These are phyloP conservation scores for Kradibia gibbosae DNA, from an alignment of 1,140 invertebrate species.

Conservation along the genomic window DNA sequence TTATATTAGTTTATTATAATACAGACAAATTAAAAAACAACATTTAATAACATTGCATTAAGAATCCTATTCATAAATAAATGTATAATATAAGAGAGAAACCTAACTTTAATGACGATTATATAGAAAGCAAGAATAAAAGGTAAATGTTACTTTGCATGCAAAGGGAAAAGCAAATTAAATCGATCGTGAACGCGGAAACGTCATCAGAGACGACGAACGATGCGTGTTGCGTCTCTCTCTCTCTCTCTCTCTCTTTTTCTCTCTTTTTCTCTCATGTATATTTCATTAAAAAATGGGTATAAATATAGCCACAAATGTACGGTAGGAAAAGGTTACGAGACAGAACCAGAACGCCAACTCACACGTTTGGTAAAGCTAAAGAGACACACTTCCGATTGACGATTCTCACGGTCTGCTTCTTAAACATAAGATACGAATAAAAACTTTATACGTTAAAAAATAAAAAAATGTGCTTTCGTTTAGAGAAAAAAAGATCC, in stretches of 20 bases:
- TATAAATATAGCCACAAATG: conserved; percentile 13
- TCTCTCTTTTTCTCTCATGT: conserved; percentile 33
- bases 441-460: neutral
- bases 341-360: neutral
- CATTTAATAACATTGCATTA: too few relatives aligned
- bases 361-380: neutral
- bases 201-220: neutral
- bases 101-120: neutral
- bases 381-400: conserved; percentile 24
- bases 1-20: too few relatives aligned
- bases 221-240: too few relatives aligned
- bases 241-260: too few relatives aligned
- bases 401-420: neutral
- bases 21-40: too few relatives aligned
- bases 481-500: too few relatives aligned
- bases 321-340: neutral
- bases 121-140: neutral
- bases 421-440: neutral
- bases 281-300: conserved; percentile 33
- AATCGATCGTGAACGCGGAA: conserved; percentile 34
- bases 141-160: neutral
- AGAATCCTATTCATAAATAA: neutral
- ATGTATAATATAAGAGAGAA: neutral
- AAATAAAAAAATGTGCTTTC: neutral
- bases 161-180: conserved; percentile 6